These are phyloP conservation scores for Dendrocincla tyrannina DNA, from an alignment of 2,797 vertebrate species.

Conservation along the genomic window DNA sequence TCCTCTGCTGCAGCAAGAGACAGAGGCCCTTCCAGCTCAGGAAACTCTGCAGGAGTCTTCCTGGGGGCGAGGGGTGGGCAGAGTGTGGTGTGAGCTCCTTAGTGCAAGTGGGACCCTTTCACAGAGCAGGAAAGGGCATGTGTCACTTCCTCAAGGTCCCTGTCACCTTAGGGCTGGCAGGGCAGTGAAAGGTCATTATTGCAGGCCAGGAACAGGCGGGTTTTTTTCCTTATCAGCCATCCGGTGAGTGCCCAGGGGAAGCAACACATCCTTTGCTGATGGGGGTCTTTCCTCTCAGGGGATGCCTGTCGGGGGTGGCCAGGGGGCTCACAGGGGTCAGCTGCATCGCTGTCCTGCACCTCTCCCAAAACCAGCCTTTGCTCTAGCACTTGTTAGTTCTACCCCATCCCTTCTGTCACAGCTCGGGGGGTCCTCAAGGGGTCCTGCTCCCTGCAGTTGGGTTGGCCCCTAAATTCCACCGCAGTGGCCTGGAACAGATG, in stretches of 20 bases:
- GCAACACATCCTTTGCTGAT: rapidly evolving
- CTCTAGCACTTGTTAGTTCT: rapidly evolving
- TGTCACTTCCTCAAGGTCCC: neutral
- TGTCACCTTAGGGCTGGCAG: neutral
- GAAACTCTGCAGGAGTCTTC: neutral
- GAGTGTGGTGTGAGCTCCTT: rapidly evolving
- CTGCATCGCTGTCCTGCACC: neutral
- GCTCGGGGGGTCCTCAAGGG: rapidly evolving
- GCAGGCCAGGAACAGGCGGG: neutral
- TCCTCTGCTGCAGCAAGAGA: neutral
- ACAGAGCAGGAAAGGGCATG: neutral
- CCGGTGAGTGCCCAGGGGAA: neutral
- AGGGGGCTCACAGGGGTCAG: neutral
- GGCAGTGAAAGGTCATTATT: neutral
- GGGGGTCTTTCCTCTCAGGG: neutral
- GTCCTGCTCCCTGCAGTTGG: neutral
- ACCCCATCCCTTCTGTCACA: neutral
- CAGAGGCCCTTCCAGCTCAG: neutral
- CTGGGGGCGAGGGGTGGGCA: neutral
- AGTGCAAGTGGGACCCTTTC: neutral
- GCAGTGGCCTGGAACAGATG: rapidly evolving
- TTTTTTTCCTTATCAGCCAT: neutral
- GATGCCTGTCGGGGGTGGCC: neutral
- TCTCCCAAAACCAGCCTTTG: neutral
- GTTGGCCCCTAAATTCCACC: neutral